A percentile compares a stretch with the other conserved stretches of the same genome.
Conservation (phyloP, 1,140 invertebrate species). For the Bombus soroeensis region DNA sequence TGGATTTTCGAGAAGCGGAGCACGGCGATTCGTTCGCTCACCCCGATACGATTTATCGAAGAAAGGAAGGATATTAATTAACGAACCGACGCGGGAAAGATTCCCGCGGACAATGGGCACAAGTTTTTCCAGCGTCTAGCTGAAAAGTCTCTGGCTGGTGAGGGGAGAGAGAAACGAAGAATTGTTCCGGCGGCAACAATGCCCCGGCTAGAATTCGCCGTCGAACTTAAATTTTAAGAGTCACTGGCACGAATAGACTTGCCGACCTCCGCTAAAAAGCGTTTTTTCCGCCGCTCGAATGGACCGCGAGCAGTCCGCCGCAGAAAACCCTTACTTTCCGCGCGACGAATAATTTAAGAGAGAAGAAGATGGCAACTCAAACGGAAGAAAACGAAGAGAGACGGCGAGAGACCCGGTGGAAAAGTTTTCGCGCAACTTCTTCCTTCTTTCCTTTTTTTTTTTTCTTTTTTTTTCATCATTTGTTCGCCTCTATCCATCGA, state of each 20-base stretch:
- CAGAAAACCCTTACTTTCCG: slow-evolving; percentile 30
- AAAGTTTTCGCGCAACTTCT: slow-evolving; percentile 44
- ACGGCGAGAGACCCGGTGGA: background rate
- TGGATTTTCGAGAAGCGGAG: slow-evolving; percentile 20
- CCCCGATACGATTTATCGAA: slow-evolving; percentile 45
- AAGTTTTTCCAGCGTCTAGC: slow-evolving; percentile 30
- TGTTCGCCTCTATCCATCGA: slow-evolving; percentile 13
- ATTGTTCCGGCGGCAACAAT: slow-evolving; percentile 52
- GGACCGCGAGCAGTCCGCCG: background rate
- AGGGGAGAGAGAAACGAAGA: slow-evolving; percentile 23
- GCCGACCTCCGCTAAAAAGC: slow-evolving; percentile 34
- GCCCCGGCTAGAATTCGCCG: slow-evolving; percentile 1
- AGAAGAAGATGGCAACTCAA: background rate
- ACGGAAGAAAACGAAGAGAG: background rate
- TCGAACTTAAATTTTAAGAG: slow-evolving; percentile 56
- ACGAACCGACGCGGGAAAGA: slow-evolving; percentile 33
- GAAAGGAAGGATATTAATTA: slow-evolving; percentile 50
- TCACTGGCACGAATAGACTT: slow-evolving; percentile 43
- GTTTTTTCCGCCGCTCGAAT: slow-evolving; percentile 29
- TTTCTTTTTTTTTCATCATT: background rate
- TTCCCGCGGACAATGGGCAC: slow-evolving; percentile 31
- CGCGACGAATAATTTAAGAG: slow-evolving; percentile 63
- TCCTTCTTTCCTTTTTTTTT: background rate
- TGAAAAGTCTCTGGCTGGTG: background rate
- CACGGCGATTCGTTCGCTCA: background rate